phyloP scores from a whole-genome alignment of 2,888 invertebrate species.

The Drosophila demipolita region DNA sequence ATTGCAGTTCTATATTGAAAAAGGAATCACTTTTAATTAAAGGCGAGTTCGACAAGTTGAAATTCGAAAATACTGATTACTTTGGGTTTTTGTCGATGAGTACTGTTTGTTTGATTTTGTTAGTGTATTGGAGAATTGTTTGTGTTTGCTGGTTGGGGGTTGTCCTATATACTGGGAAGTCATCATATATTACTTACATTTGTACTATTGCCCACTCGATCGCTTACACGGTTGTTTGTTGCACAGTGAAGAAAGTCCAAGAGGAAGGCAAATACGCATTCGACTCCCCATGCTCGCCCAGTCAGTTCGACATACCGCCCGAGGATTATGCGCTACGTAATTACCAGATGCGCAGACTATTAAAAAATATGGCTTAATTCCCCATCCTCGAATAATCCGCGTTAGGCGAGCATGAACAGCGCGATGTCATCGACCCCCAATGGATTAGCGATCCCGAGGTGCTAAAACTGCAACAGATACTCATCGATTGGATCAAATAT shows the following conservation, averaged over 20 bases:
- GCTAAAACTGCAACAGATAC: conserved; percentile 92
- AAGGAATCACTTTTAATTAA: conserved; percentile 11
- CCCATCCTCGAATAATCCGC: conserved; percentile 51
- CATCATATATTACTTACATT: conserved; percentile 62
- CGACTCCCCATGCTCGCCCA: conserved; percentile 97
- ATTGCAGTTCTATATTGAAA: conserved; percentile 1
- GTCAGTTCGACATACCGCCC: conserved; percentile 94
- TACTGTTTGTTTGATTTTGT: conserved; percentile 4
- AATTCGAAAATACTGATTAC: conserved; percentile 20
- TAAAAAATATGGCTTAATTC: neutral
- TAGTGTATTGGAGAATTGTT: neutral
- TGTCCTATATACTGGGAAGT: conserved; percentile 49
- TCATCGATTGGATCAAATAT: conserved; percentile 99
- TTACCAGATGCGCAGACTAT: conserved; percentile 52
- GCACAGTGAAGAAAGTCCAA: conserved; percentile 95
- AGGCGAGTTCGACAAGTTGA: neutral
- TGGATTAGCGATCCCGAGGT: conserved; percentile 95
- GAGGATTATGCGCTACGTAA: conserved; percentile 96
- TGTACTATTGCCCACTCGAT: conserved; percentile 3
- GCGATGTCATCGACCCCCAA: conserved; percentile 96
- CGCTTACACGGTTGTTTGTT: conserved; percentile 1
- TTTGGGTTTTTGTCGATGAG: conserved; percentile 29
- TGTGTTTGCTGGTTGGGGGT: conserved; percentile 11
- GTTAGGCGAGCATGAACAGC: conserved; percentile 97
- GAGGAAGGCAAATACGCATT: conserved; percentile 98